Percentiles rank a stretch among this genome's conserved stretches.
Conservation (phyloP, 2,888 invertebrate genomes). For the Mesodorylaimus sp. region DNA sequence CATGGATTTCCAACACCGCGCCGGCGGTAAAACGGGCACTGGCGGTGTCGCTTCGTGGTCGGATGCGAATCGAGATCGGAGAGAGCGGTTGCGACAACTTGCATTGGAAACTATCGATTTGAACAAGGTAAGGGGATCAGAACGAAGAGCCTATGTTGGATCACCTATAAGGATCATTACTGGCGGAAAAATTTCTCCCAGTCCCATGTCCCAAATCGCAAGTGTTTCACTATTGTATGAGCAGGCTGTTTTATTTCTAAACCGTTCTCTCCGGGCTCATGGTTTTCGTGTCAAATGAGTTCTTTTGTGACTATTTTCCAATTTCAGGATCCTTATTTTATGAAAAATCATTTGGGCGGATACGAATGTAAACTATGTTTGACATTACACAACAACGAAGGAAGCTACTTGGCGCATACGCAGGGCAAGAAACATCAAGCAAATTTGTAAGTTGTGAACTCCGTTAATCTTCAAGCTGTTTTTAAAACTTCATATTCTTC, state of each 20-base stretch:
- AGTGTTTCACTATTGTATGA: too few relatives aligned
- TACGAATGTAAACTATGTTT: conserved; percentile 97
- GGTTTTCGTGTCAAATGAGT: too few relatives aligned
- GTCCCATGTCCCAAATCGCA: too few relatives aligned
- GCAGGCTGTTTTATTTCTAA: too few relatives aligned
- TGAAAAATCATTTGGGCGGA: conserved; percentile 95
- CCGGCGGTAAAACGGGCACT: conserved; percentile 96
- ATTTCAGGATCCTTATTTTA: conserved; percentile 81
- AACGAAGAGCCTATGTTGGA: too few relatives aligned
- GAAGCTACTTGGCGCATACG: conserved; percentile 93
- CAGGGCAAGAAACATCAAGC: conserved; percentile 99
- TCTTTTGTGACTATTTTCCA: conserved; percentile 2
- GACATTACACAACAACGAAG: conserved; percentile 91
- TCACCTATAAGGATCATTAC: too few relatives aligned
- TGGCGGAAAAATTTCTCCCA: too few relatives aligned
- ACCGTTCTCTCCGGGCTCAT: too few relatives aligned
- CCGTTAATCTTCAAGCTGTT: background rate
- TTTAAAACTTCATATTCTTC: conserved; percentile 1
- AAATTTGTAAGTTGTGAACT: conserved; percentile 46
- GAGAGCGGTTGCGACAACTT: conserved; percentile 80
- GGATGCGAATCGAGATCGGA: conserved; percentile 85
- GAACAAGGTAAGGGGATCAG: conserved; percentile 46
- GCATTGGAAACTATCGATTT: conserved; percentile 95
- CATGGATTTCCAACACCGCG: conserved; percentile 70
- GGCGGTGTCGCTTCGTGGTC: conserved; percentile 98